These are phyloP conservation scores for Lepisosteus osseus DNA, from an alignment of 2,113 vertebrate genomes.

Conservation along the genomic window DNA sequence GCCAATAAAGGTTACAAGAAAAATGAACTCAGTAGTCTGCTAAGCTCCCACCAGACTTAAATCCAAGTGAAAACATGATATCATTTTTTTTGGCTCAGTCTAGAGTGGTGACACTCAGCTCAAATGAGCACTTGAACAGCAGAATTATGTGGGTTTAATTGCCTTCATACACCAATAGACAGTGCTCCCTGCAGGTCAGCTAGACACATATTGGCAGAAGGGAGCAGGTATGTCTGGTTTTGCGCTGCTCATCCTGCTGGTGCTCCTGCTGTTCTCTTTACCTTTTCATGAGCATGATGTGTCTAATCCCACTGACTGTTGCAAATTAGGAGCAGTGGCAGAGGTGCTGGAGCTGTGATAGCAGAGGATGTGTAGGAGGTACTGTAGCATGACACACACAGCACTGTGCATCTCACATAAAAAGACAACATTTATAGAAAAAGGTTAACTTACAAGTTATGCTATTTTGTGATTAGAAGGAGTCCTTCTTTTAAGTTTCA, in stretches of 20 bases:
- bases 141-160: constrained; percentile 35
- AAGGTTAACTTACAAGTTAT: too few relatives aligned
- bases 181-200: constrained; percentile 32
- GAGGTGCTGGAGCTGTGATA: constrained; percentile 33
- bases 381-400: too few relatives aligned
- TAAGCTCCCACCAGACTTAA: not conserved
- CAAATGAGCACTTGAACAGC: constrained; percentile 1
- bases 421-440: too few relatives aligned
- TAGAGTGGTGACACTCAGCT: not conserved
- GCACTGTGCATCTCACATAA: too few relatives aligned
- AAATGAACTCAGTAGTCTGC: too few relatives aligned
- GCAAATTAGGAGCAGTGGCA: constrained; percentile 46
- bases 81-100: constrained; percentile 14
- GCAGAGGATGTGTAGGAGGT: constrained; percentile 38
- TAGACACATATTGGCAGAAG: constrained; percentile 40
- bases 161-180: constrained; percentile 49
- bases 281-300: constrained; percentile 48
- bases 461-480: too few relatives aligned
- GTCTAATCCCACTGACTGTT: constrained; percentile 32
- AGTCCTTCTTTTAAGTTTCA: too few relatives aligned
- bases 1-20: too few relatives aligned
- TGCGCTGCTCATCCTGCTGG: constrained; percentile 26
- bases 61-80: not conserved
- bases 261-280: constrained; percentile 42
- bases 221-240: constrained; percentile 21